Conservation (phyloP, 2,888 invertebrate species). For the Flexamia atlantica region DNA sequence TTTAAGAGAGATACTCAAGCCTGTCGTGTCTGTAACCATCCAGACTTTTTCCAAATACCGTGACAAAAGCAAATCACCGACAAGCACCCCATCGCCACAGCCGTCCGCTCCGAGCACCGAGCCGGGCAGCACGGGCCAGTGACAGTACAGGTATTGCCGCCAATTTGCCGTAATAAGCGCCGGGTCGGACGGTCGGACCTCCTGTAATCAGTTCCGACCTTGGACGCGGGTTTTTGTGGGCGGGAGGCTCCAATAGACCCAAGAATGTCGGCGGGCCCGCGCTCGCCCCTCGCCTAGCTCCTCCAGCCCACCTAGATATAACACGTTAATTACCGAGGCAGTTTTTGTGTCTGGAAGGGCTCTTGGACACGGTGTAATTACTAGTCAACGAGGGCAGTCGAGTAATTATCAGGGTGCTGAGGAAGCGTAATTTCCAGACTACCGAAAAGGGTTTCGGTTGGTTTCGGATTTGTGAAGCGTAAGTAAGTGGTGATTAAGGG, state of each 20-base stretch:
- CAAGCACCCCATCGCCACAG: too few relatives aligned
- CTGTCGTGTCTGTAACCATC: too few relatives aligned
- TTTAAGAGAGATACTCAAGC: too few relatives aligned
- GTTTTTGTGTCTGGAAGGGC: slow-evolving; percentile 6
- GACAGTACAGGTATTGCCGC: slow-evolving; percentile 30
- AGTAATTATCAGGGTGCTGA: slow-evolving; percentile 20
- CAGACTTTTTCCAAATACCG: too few relatives aligned
- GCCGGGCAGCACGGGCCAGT: neutral
- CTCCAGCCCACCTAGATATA: neutral
- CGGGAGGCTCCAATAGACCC: neutral
- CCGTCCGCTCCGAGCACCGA: too few relatives aligned
- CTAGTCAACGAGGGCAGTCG: neutral
- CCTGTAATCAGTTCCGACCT: slow-evolving; percentile 43
- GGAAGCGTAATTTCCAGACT: slow-evolving; percentile 4
- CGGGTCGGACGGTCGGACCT: slow-evolving; percentile 32
- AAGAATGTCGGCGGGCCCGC: neutral
- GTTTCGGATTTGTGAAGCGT: too few relatives aligned
- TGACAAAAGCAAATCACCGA: too few relatives aligned
- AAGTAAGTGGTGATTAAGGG: too few relatives aligned
- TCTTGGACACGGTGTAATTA: slow-evolving; percentile 33
- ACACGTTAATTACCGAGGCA: slow-evolving; percentile 2
- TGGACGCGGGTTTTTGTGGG: slow-evolving; percentile 51
- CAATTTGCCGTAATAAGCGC: slow-evolving; percentile 54
- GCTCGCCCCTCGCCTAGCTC: neutral
- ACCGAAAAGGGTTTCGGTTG: neutral